A percentile compares a stretch with the other conserved stretches of the same genome.
These are phyloP conservation scores for Peromyscus nudipes DNA, from an alignment of 2,797 vertebrate species.

Conservation along the genomic window DNA sequence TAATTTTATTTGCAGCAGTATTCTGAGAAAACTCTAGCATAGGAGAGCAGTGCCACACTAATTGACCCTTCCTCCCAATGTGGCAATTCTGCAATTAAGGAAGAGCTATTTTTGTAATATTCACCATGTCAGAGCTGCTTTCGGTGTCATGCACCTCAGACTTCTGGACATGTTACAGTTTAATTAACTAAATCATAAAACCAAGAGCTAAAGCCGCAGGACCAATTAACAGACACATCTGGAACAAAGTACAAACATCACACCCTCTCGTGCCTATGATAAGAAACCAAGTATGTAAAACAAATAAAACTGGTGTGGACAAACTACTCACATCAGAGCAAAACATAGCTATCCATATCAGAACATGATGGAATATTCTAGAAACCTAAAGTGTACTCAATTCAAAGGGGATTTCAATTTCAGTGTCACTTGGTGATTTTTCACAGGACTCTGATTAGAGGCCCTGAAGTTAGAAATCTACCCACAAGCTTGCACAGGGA, in stretches of 20 bases:
- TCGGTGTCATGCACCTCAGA: background rate
- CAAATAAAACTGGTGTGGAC: background rate
- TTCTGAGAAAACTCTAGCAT: conserved; percentile 16
- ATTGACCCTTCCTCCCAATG: background rate
- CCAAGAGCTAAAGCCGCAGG: background rate
- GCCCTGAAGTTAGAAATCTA: background rate
- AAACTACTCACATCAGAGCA: background rate
- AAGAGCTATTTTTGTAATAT: conserved; percentile 53
- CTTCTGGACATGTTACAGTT: background rate
- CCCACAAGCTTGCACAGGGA: background rate
- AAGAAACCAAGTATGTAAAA: background rate
- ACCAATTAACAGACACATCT: accelerated
- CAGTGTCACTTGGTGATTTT: background rate
- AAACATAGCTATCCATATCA: background rate
- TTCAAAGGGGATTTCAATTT: background rate
- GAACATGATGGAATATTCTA: background rate
- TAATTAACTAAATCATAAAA: conserved; percentile 64
- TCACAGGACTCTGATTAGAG: background rate
- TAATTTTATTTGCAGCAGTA: conserved; percentile 62
- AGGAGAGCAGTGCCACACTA: background rate
- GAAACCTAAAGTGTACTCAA: background rate
- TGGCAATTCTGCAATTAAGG: conserved; percentile 30
- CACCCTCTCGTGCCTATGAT: background rate
- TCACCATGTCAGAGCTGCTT: conserved; percentile 51
- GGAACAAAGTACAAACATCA: background rate